phyloP scores from a whole-genome alignment of 2,113 vertebrate species.

The Barnardius zonarius region DNA sequence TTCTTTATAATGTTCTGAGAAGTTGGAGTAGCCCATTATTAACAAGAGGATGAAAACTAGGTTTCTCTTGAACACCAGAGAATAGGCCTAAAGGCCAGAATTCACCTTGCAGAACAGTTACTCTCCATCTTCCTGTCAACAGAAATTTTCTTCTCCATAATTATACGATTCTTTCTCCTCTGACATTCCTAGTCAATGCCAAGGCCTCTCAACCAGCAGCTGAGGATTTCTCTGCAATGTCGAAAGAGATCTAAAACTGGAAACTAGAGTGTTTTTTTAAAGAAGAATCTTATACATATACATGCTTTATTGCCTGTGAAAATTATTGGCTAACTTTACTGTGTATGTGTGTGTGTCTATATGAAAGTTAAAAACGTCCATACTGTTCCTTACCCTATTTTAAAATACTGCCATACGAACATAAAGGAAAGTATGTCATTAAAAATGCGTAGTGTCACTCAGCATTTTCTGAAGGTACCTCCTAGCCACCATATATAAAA shows the following conservation, averaged over 20 bases:
- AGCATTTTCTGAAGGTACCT: neutral
- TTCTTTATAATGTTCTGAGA: neutral
- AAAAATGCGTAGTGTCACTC: neutral
- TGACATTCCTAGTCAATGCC: neutral
- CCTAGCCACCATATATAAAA: neutral
- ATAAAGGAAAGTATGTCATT: neutral
- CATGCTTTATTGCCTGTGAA: neutral
- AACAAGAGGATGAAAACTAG: neutral
- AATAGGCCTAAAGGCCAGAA: neutral
- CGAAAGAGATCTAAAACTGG: neutral
- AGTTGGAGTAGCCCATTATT: neutral
- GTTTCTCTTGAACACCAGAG: neutral
- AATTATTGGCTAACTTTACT: neutral
- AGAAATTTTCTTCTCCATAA: neutral
- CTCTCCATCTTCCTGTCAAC: neutral
- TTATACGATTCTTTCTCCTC: neutral
- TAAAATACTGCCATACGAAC: neutral
- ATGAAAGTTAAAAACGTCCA: neutral
- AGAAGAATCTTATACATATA: neutral
- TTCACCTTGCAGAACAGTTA: neutral
- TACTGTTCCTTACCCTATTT: neutral
- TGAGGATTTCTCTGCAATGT: neutral
- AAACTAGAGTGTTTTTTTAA: neutral
- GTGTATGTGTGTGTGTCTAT: neutral
- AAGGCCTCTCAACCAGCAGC: neutral